Conservation (phyloP, 1,140 invertebrate genomes). For the Cherax quadricarinatus region DNA sequence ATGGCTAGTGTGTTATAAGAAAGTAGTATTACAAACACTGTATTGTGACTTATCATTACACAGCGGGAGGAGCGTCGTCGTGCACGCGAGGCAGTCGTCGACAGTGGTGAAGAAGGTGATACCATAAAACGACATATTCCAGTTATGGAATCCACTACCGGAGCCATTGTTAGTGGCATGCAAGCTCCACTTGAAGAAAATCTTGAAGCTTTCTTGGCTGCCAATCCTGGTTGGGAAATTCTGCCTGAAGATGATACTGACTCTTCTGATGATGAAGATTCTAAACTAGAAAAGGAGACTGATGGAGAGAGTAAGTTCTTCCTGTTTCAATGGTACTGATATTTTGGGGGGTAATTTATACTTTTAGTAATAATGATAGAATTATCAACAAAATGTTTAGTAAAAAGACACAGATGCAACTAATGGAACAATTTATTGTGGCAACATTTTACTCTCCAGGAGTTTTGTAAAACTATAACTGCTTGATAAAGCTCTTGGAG, state of each 20-base stretch:
- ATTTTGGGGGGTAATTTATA: too few relatives aligned
- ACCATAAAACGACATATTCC: slow-evolving; percentile 86
- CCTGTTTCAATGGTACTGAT: too few relatives aligned
- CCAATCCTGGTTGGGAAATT: slow-evolving; percentile 93
- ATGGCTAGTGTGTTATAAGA: too few relatives aligned
- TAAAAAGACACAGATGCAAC: too few relatives aligned
- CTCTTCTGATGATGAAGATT: slow-evolving; percentile 75
- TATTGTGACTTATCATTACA: too few relatives aligned
- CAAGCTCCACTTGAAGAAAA: slow-evolving; percentile 94
- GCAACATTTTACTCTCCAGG: too few relatives aligned
- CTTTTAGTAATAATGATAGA: too few relatives aligned
- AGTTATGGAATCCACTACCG: slow-evolving; percentile 91
- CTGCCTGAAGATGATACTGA: slow-evolving; percentile 78
- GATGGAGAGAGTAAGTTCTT: slow-evolving; percentile 66
- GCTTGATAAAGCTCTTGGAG: too few relatives aligned
- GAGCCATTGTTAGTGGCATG: slow-evolving; percentile 86
- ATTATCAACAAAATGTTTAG: too few relatives aligned
- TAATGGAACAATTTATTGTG: too few relatives aligned
- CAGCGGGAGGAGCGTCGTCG: slow-evolving; percentile 72
- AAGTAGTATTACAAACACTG: not conserved
- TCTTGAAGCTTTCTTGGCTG: slow-evolving; percentile 85
- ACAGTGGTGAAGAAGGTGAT: slow-evolving; percentile 80
- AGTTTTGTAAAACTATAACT: too few relatives aligned
- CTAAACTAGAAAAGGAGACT: slow-evolving; percentile 33
- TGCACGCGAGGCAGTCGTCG: slow-evolving; percentile 79